These are phyloP conservation scores for Tenthredo amoena DNA, from an alignment of 2,888 invertebrate species.

Conservation along the genomic window DNA sequence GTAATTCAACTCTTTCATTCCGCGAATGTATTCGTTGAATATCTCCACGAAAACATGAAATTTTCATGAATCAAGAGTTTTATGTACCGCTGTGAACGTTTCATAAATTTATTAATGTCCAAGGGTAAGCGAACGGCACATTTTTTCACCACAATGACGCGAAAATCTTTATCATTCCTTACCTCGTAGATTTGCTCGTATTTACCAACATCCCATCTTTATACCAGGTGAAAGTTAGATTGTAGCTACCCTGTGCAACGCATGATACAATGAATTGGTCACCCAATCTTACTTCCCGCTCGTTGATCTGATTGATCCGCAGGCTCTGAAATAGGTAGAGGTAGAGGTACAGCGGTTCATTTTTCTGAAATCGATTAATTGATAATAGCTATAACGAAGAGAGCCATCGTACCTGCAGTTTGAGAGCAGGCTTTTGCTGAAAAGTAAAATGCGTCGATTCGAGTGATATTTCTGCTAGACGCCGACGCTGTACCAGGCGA, in stretches of 20 bases:
- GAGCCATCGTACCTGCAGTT: conserved; percentile 81
- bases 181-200: conserved; percentile 87
- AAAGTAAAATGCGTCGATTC: conserved; percentile 85
- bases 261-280: conserved; percentile 90
- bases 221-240: conserved; percentile 89
- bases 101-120: neutral
- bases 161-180: conserved; percentile 64
- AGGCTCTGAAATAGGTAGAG: conserved; percentile 69
- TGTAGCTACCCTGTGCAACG: conserved; percentile 87
- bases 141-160: neutral
- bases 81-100: neutral
- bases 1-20: neutral
- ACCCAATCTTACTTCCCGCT: conserved; percentile 82
- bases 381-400: neutral
- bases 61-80: neutral
- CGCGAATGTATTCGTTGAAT: neutral
- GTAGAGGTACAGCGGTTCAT: neutral
- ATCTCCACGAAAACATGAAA: neutral
- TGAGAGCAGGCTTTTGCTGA: conserved; percentile 86
- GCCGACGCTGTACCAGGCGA: conserved; percentile 82
- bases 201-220: conserved; percentile 89
- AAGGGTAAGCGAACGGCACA: neutral
- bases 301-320: conserved; percentile 71
- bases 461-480: conserved; percentile 82
- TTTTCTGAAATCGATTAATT: conserved; percentile 21